Base-by-base conservation (phyloP, 2,797 vertebrate species). In the Lophotriccus pileatus region DNA sequence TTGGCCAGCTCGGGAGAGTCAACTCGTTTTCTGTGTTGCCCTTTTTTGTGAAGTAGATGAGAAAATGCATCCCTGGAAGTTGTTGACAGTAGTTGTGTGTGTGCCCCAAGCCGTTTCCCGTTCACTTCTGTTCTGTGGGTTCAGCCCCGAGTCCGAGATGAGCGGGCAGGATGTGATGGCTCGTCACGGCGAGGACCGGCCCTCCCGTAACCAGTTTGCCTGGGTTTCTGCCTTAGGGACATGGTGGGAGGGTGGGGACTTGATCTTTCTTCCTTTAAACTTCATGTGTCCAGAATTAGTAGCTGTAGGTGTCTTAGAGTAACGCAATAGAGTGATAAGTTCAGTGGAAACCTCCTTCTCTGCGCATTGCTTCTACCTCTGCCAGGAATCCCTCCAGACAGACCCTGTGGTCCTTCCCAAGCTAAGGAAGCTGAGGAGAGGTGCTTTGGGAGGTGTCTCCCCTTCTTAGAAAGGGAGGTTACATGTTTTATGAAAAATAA, bases 331-430 rank as follows among this genome's bases (percentile, higher is more conserved):
- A 72, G 93, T 94, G 94, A 92, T 95, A 69, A 94, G 90, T 96
- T 93, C 92, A 91, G 84, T 94, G 94, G 90, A 96, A 96, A 72
- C 93, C 78, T 97, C 94, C 84, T 95, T 70, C 86, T 81, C 92
- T 90, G 79, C 59, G 87, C 95, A 90, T 95, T 85, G 96, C 93
- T 97, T 97, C 97, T 97, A 97, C 97, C 97, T 98, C 97, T 96
- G 74, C 87, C 90, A 68, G 62, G 47, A 85, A 30, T 77, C 90
- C 90, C 32, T 87, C 85, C 62, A 84, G 82, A 79, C 12, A 3
- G 20, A 24, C 2, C 24, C 39, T 41, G 75, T 2, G 20, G 59
- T 79, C 36, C 89, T 95, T 89, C 73, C 66, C 47, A 64, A 87
- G 56, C 59, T 23, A 56, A 80, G 82, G 88, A 91, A 59, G 92